Evolutionary conservation across 2,888 invertebrate species (phyloP).

Genomic region (Drosophila neotestacea): DNA sequence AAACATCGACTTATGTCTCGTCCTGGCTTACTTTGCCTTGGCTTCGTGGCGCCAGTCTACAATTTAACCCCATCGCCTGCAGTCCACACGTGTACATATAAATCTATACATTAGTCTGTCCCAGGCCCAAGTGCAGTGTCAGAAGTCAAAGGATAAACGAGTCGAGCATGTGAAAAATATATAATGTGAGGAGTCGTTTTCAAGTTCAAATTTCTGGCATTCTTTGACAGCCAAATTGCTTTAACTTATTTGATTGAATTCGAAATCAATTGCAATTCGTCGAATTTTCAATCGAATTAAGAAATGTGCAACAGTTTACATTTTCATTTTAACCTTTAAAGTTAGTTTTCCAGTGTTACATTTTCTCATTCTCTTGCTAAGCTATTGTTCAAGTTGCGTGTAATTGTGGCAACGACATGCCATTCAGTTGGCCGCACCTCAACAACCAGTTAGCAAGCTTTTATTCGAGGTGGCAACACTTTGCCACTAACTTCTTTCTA

Average conservation of each 20-base stretch:
- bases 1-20: slow-evolving; percentile 32
- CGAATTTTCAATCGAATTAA: slow-evolving; percentile 18
- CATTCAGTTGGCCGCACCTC: too few relatives aligned
- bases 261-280: slow-evolving; percentile 35
- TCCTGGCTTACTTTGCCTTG: slow-evolving; percentile 46
- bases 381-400: background rate
- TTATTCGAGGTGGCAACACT: background rate
- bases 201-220: slow-evolving; percentile 22
- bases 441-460: background rate
- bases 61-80: slow-evolving; percentile 1
- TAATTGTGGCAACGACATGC: slow-evolving; percentile 6
- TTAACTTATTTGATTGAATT: slow-evolving; percentile 20
- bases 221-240: slow-evolving; percentile 51
- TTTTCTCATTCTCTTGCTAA: background rate
- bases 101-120: background rate
- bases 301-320: slow-evolving; percentile 25
- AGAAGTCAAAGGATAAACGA: slow-evolving; percentile 58
- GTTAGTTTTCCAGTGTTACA: background rate
- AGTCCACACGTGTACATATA: background rate
- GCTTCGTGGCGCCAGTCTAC: slow-evolving; percentile 40
- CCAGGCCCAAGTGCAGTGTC: slow-evolving; percentile 62
- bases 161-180: background rate
- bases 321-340: slow-evolving; percentile 6
- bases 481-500: background rate
- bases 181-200: background rate